Evolutionary conservation across 30 jellyfish, hydroid and myxozoan species (phyloP), one percentile per base, ranked within the genome.

Genomic region (Cassiopea andromeda): DNA sequence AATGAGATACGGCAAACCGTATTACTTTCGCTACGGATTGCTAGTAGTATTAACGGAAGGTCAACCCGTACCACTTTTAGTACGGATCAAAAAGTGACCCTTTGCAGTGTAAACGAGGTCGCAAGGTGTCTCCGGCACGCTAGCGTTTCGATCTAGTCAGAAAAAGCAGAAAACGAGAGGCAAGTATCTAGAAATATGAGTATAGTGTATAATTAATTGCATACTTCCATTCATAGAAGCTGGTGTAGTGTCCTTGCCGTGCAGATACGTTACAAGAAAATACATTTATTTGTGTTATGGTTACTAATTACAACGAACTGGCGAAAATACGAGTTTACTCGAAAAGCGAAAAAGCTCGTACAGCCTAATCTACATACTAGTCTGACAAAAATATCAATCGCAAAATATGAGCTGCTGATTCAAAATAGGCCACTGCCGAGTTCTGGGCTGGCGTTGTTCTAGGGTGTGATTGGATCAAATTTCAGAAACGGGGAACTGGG

Each of bases 221-320:
- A 82, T 82, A 83, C 75, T 83, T 71, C 91, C 47, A 83, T 83
- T 47, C 74, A 78, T 69, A 83, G 91, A 69, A 71, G 91, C 82
- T 19, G 68, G 80, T 58, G 83, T 83, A 45, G 70, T 83, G 71
- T 64, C 66, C 82, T 47, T 82, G 45, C 61, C 44, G 91, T 83
- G 91, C 91, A 45, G 91, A 71, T 73, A 68, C 91, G 76, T 83
- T 83, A 83, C 91, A 83, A 69, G 91, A 83, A 83, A 83, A 83
- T 83, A 83, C 91, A 83, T 83, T 83, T 83, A 83, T 83, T 83
- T 83, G 91, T 83, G 91, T 44, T 83, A 83, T 83, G 91, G 48
- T 71, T 83, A 48, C 54, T 83, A 83, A 83, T 83, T 83, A 83
- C 84, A 83, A 83, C 91, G 83, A 83, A 54, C 48, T 48, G 86